phyloP scores from a whole-genome alignment of 2,113 vertebrate genomes.

The Spea multiplicata region DNA sequence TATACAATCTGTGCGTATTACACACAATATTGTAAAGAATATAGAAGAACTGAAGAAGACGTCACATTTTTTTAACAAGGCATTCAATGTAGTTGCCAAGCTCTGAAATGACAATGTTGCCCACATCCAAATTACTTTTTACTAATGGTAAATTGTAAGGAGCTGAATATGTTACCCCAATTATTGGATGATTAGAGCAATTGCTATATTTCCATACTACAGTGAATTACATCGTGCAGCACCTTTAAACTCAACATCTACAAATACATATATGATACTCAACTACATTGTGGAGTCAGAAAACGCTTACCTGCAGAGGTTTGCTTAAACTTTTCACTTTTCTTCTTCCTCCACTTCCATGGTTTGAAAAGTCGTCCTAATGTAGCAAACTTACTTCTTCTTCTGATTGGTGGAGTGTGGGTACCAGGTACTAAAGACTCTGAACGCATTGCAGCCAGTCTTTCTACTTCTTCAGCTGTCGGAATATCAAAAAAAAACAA shows the following conservation, averaged over 20 bases:
- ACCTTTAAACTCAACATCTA: no score
- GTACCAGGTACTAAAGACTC: conserved; percentile 89
- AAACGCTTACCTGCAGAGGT: conserved; percentile 85
- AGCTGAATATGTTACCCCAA: no score
- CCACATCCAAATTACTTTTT: no score
- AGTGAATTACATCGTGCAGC: no score
- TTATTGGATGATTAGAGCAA: no score
- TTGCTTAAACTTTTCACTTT: conserved; percentile 98
- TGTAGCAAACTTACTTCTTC: conserved; percentile 91
- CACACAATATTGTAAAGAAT: background rate
- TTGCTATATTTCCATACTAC: no score
- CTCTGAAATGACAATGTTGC: no score
- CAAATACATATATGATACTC: background rate
- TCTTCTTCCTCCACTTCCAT: conserved; percentile 99
- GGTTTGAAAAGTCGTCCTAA: conserved; percentile 94
- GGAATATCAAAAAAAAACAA: background rate
- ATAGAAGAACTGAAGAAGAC: background rate
- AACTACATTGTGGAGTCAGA: background rate
- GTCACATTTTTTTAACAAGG: background rate
- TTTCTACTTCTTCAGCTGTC: conserved; percentile 93
- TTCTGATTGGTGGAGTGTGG: conserved; percentile 90
- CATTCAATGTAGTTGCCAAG: no score
- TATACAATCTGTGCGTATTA: background rate
- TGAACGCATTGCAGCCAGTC: conserved; percentile 91
- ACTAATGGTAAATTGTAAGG: no score